Conservation (phyloP, 2,888 invertebrate species). For the Melinaea menophilus region DNA sequence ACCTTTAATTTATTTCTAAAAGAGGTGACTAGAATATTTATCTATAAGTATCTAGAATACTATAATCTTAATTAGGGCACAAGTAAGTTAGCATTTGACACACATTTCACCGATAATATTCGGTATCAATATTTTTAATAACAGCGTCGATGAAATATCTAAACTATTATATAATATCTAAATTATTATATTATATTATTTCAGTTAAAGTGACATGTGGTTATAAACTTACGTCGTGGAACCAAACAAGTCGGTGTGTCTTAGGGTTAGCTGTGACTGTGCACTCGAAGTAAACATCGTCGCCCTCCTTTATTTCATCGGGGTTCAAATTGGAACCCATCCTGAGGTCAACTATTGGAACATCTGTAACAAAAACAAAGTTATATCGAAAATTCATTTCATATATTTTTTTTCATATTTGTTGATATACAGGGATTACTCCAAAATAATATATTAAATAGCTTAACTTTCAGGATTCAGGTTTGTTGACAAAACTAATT, state of each 20-base stretch:
- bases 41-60: not conserved
- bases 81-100: not conserved
- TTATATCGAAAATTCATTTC: constrained; percentile 2
- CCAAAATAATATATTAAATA: too few species aligned
- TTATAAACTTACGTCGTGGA: constrained; percentile 80
- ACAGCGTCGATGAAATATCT: not conserved
- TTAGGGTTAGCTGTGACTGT: constrained; percentile 90
- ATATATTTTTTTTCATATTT: not conserved
- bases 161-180: not conserved
- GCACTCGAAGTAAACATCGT: constrained; percentile 94
- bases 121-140: constrained; percentile 1
- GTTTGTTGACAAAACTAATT: not conserved
- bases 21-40: too few species aligned
- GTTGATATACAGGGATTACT: too few species aligned
- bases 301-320: constrained; percentile 92
- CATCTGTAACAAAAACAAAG: constrained; percentile 78
- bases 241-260: constrained; percentile 90
- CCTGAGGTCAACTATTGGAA: constrained; percentile 87
- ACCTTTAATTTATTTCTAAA: too few species aligned
- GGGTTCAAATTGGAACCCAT: constrained; percentile 92
- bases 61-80: not conserved
- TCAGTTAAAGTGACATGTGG: not conserved
- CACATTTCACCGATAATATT: too few species aligned
- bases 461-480: constrained; percentile 1
- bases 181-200: not conserved